Base-by-base conservation (phyloP, 2,888 invertebrate genomes). In the Stramonita haemastoma region DNA sequence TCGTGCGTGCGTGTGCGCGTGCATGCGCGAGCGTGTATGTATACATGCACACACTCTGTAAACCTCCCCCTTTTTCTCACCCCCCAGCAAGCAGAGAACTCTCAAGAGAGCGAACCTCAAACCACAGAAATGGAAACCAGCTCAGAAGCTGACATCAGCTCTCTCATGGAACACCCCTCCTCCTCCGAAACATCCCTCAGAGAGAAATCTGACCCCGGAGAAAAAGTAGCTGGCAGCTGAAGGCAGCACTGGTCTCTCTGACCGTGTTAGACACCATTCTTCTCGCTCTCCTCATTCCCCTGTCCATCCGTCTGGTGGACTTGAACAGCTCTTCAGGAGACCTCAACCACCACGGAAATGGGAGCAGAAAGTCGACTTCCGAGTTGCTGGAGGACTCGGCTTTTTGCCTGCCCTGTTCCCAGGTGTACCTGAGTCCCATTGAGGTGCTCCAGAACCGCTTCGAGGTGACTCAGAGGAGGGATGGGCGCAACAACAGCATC, bases 371-470 rank as follows among this genome's bases (percentile, higher is more conserved):
- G 34, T 34, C 79, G 11, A 15, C 2, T 0, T 13, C 32, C 11
- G 29, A 15, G 15, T 29, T 84, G 84, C 22, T 86, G 86, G 86
- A 86, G 86, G 86, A 86, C 36, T 66, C 86, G 5, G n/a, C 86
- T 19, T 86, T 86, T 66, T 86, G 86, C 17, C 36, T 86, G 34
- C 86, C 86, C 0, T 86, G 86, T 17, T 22, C 26, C 11, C 13
- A 66, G 34, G 66, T 86, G 19, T 86, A 86, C 86, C 66, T 86
- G 34, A 66, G 17, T 11, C 36, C 34, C 26, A 60, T 86, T 1
- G 86, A 86, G 70, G 70, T 86, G 8, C 26, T 22, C 19, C 66
- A 86, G 66, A 86, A 86, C 86, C 86, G 66, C 34, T 86, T 34
- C 70, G 5, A 70, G 26, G 66, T 86, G 8, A 22, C 8, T 5